Base-by-base conservation (phyloP, 2,113 vertebrate genomes). In the Theristicus caerulescens region DNA sequence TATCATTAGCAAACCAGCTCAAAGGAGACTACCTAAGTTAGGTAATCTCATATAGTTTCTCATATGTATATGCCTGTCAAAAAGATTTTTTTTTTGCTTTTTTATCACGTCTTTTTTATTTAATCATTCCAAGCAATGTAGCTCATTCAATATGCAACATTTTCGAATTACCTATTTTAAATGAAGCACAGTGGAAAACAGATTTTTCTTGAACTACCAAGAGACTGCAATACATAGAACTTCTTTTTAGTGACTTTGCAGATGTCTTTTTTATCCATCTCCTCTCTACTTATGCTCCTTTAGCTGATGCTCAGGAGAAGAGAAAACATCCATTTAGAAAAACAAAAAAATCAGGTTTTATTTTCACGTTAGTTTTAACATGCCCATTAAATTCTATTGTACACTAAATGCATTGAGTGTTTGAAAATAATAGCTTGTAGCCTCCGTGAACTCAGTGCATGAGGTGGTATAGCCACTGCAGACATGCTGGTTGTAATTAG, bases 401-500 rank as follows among this genome's bases (percentile, higher is more conserved):
- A 83, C 72, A 69, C 44, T 76, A 85, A 94, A 82, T 74, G 70
- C 72, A 96, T 52, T 73, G 40, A 90, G 55, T 79, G 16, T 80
- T 90, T 95, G 69, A 97, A 98, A 97, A 95, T 46, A 93, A 87
- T 44, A 76, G 46, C 40, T 96, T 91, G 52, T 80, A 95, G 71
- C 62, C 85, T 95, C 78, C 59, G 79, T 82, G 84, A 72, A 95
- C 72, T 97, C 82, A 42, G 86, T 91, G 76, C 67, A 90, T 4
- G 12, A 95, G 80, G 71, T 67, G 76, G 51, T 85, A 92, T 57
- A 93, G 61, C 85, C 90, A 94, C 62, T 70, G 71, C 57, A 36
- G 64, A 77, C 96, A 87, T 96, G 44, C 54, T 82, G 22, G 25
- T 85, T 83, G 44, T 70, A 95, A 96, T 97, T 89, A 96, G 51